Conservation (phyloP, 2,888 invertebrate genomes). For the Digitonthophagus gazella region DNA sequence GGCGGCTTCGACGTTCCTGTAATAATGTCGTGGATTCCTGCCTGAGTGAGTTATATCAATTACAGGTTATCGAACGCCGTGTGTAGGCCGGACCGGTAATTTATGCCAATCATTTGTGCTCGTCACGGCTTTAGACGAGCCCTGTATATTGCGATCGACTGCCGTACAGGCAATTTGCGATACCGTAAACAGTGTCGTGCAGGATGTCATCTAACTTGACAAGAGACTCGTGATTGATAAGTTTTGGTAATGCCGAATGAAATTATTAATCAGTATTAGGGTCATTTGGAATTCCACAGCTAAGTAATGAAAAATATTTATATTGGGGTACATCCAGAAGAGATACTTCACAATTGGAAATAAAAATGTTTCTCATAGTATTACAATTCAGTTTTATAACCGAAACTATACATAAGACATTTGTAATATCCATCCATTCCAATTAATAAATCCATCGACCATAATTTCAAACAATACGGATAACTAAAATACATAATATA, state of each 20-base stretch:
- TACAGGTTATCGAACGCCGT: constrained; percentile 12
- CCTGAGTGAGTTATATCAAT: constrained; percentile 14
- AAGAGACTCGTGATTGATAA: background rate
- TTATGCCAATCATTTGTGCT: constrained; percentile 14
- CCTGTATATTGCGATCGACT: background rate
- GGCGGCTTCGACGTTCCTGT: background rate
- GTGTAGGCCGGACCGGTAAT: background rate
- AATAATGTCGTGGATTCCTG: background rate
- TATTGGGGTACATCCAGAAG: no score
- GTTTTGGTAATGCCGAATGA: background rate
- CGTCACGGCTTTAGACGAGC: background rate
- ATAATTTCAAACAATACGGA: no score
- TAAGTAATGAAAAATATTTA: no score
- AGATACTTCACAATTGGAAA: no score
- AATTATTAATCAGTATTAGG: background rate
- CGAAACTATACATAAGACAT: no score
- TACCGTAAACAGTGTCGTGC: background rate
- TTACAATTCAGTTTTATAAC: no score
- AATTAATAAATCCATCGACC: no score
- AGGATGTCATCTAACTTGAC: background rate
- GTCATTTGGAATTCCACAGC: background rate
- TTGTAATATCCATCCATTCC: no score
- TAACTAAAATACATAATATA: no score
- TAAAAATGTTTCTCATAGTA: no score
- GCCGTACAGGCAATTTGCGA: background rate